Conservation (phyloP, 35 echinoderm and acorn worm species). For the Lytechinus pictus region DNA sequence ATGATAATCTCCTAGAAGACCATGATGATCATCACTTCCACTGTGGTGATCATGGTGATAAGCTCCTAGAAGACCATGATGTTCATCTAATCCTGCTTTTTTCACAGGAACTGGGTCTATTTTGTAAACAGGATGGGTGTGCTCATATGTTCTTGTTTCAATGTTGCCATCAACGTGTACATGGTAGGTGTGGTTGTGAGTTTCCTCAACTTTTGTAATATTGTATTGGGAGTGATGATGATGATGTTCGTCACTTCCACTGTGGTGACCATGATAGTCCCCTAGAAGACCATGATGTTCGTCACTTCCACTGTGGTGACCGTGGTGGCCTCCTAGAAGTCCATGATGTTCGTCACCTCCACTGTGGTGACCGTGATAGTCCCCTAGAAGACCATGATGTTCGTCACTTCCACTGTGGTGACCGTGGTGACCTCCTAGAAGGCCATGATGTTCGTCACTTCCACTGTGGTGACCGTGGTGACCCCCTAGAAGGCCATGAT, state of each 20-base stretch:
- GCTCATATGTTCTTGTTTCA: background rate
- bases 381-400: slow-evolving; percentile 19
- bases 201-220: background rate
- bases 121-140: background rate
- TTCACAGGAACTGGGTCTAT: background rate
- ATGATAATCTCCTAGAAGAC: background rate
- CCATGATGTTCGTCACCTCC: background rate
- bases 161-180: background rate
- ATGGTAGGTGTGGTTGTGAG: background rate
- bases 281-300: slow-evolving; percentile 46
- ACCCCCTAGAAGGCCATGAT: background rate
- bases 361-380: slow-evolving; percentile 19
- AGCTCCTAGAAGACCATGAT: slow-evolving; percentile 46
- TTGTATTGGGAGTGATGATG: background rate
- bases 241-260: slow-evolving; percentile 28
- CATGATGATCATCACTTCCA: slow-evolving; percentile 52
- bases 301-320: slow-evolving; percentile 37
- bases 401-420: slow-evolving; percentile 40
- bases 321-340: slow-evolving; percentile 15
- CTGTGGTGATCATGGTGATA: slow-evolving; percentile 19
- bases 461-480: slow-evolving; percentile 37
- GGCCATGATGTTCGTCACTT: slow-evolving; percentile 21
- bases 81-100: background rate
- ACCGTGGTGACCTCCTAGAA: background rate
- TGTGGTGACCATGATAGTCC: slow-evolving; percentile 29